These are phyloP conservation scores for Polypterus senegalus DNA, from an alignment of 2,113 vertebrate species.

Conservation along the genomic window DNA sequence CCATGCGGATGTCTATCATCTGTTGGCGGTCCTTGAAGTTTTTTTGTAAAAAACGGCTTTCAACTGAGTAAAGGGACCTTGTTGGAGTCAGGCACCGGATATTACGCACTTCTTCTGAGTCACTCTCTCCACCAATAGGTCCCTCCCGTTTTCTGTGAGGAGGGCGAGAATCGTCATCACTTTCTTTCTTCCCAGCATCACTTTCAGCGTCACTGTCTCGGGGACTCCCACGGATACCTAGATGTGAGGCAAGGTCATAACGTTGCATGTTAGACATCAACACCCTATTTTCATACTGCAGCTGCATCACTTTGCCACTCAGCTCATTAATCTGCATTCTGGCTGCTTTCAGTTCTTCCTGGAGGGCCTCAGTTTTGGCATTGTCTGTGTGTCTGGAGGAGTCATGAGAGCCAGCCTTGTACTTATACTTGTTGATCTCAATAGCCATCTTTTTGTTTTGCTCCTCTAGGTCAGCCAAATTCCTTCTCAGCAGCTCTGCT, in stretches of 20 bases:
- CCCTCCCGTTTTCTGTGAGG: conserved; percentile 93
- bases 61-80: conserved; percentile 70
- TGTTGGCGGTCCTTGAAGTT: conserved; percentile 91
- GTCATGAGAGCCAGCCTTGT: conserved; percentile 75
- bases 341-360: conserved; percentile 88
- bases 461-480: conserved; percentile 86
- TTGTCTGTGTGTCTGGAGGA: conserved; percentile 68
- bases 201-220: conserved; percentile 91
- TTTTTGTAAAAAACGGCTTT: conserved; percentile 73
- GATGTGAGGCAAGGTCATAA: conserved; percentile 90
- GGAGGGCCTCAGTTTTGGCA: conserved; percentile 75
- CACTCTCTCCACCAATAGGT: conserved; percentile 87
- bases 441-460: conserved; percentile 85
- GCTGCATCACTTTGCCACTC: conserved; percentile 95
- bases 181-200: conserved; percentile 79
- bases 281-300: conserved; percentile 95
- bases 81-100: conserved; percentile 90
- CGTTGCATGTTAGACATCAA: conserved; percentile 98
- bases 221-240: conserved; percentile 82
- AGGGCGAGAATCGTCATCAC: conserved; percentile 80
- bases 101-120: conserved; percentile 89
- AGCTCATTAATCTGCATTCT: conserved; percentile 93
- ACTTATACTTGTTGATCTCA: conserved; percentile 92
- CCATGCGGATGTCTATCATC: conserved; percentile 90
- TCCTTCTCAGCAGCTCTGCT: conserved; percentile 84